phyloP scores from a whole-genome alignment of 1,140 invertebrate genomes.

The Diprion similis region DNA sequence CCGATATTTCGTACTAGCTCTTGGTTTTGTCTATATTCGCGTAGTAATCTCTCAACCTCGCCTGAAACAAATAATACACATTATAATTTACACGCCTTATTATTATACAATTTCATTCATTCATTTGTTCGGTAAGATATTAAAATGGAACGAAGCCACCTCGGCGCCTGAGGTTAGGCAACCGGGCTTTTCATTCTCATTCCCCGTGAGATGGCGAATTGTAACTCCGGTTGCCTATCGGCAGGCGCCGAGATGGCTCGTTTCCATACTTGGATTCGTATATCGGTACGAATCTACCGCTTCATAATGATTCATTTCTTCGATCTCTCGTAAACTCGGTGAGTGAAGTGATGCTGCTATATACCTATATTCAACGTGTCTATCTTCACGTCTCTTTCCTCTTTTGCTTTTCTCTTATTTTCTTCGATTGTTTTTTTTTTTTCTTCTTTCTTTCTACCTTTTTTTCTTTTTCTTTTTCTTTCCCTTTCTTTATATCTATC shows the following conservation, averaged over 20 bases:
- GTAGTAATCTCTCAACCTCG: slow-evolving; percentile 86
- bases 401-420: neutral
- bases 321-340: neutral
- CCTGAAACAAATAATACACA: slow-evolving; percentile 65
- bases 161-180: no score
- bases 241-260: no score
- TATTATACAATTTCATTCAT: neutral
- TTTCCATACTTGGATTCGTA: no score
- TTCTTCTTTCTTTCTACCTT: neutral
- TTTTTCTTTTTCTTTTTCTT: slow-evolving; percentile 10
- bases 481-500: slow-evolving; percentile 25
- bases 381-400: neutral
- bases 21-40: slow-evolving; percentile 89
- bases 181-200: no score
- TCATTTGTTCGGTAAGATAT: no score
- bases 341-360: neutral
- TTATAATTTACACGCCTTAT: slow-evolving; percentile 14
- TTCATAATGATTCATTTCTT: neutral
- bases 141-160: no score
- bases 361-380: slow-evolving; percentile 23
- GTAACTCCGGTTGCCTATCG: no score
- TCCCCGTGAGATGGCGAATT: no score
- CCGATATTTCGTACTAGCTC: slow-evolving; percentile 90
- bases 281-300: neutral
- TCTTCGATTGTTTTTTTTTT: neutral